Evolutionary conservation across 1,140 invertebrate species (phyloP), one percentile per base, ranked within the genome.

Genomic region (Hypothenemus hampei): DNA sequence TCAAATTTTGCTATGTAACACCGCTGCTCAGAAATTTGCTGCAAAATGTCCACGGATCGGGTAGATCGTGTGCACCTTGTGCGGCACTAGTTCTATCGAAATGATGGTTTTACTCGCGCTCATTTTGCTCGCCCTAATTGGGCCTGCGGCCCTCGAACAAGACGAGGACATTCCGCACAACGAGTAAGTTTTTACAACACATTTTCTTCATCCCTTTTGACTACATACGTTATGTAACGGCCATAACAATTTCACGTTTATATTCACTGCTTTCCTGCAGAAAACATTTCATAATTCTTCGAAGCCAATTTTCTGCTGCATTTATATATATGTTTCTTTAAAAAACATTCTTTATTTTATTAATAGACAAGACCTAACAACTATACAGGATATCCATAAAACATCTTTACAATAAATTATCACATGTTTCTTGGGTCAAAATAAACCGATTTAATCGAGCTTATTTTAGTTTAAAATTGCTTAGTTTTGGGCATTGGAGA

Each of bases 81-180:
- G 29, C 35, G 10, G 5, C 13, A 47, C 19, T 55, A 47, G 10
- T 13, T n/a, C 22, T 18, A 33, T 21, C 8, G 41, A 19, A 33
- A 22, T 13, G 40, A 60, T 52, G 46, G 40, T 61, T 44, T 49
- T 61, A 44, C 24, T 65, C 6, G 53, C 57, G 20, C 4, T 65
- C 29, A n/a, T 68, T 33, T 49, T 67, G 15, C 55, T 65, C 10
- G 54, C 60, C 23, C 59, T 60, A 36, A 39, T 66, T 13, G 59
- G 69, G 41, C 63, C 69, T 3, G 61, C 58, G n/a, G 67, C 66
- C 56, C 54, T 67, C 19, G 82, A 88, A 72, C 85, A 88, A 69
- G 85, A 87, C 64, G 86, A 89, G 77, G 86, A 88, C 69, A 89
- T 89, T 66, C 86, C 86, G 35, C 86, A 88, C 70, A 85, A 86